phyloP scores from a whole-genome alignment of 1,140 invertebrate species.

The Bradysia coprophila region DNA sequence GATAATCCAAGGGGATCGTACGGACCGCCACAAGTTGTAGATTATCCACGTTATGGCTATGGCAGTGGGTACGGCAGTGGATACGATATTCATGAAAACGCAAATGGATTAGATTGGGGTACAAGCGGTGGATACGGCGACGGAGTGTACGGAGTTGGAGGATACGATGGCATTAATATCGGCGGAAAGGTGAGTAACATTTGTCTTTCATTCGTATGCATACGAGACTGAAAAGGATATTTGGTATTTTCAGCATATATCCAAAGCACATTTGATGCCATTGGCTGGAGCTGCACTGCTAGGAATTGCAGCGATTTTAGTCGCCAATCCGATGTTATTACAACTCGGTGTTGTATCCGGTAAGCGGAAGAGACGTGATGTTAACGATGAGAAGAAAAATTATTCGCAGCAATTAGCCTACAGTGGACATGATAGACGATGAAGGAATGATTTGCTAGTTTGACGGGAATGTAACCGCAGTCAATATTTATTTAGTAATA shows the following conservation, averaged over 20 bases:
- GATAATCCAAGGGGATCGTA: background rate
- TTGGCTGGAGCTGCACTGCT: slow-evolving; percentile 51
- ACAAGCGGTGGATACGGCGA: too few relatives aligned
- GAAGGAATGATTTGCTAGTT: too few relatives aligned
- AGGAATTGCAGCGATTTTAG: slow-evolving; percentile 48
- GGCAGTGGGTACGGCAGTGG: background rate
- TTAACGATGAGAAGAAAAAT: too few relatives aligned
- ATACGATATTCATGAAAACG: background rate
- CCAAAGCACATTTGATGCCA: slow-evolving; percentile 26
- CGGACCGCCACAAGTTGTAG: background rate
- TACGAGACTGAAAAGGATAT: too few relatives aligned
- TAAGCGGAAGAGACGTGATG: background rate
- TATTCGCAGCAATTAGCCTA: background rate
- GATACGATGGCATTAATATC: background rate
- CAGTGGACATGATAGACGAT: background rate
- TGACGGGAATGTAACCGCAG: background rate
- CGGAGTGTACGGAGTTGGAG: background rate
- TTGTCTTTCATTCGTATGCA: too few relatives aligned
- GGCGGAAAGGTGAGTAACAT: too few relatives aligned
- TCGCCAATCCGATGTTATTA: slow-evolving; percentile 47
- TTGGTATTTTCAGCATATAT: background rate
- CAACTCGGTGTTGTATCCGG: slow-evolving; percentile 44
- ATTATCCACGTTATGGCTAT: background rate
- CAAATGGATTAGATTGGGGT: background rate
- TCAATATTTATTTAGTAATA: background rate